Evolutionary conservation across 2,797 vertebrate species (phyloP).

Genomic region (Sebastes hubbsi): DNA sequence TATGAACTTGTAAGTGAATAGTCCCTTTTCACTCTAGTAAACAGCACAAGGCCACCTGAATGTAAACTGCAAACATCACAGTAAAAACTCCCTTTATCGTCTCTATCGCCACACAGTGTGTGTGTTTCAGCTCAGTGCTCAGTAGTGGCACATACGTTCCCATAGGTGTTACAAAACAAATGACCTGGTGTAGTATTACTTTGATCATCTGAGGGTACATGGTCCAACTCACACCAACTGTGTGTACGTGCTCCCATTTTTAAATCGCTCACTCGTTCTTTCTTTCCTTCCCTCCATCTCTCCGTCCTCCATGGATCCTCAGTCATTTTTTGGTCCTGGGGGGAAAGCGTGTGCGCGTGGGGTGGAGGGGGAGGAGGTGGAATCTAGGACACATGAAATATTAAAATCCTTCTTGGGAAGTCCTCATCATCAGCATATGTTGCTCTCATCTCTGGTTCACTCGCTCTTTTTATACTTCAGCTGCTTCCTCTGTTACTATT

Average conservation of each 20-base stretch:
- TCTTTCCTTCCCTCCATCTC: conserved; percentile 32
- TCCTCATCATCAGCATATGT: conserved; percentile 83
- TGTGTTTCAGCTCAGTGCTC: conserved; percentile 28
- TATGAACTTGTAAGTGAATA: neutral
- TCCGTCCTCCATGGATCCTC: conserved; percentile 46
- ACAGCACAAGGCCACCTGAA: neutral
- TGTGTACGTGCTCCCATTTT: conserved; percentile 48
- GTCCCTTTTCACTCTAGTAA: neutral
- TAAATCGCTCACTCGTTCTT: conserved; percentile 29
- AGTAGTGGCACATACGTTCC: conserved; percentile 10
- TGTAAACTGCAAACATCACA: conserved; percentile 23
- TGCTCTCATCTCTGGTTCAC: conserved; percentile 67
- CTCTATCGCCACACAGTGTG: conserved; percentile 6
- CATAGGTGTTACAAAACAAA: conserved; percentile 53
- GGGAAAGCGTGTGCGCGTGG: conserved; percentile 22
- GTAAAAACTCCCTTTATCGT: conserved; percentile 16
- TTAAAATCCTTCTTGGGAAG: conserved; percentile 79
- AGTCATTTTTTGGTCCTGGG: conserved; percentile 47
- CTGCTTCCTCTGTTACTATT: conserved; percentile 43
- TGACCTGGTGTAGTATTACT: conserved; percentile 49
- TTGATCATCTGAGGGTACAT: conserved; percentile 46
- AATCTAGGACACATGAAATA: conserved; percentile 87
- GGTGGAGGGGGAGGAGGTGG: conserved; percentile 19
- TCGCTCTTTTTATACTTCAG: conserved; percentile 39
- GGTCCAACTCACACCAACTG: conserved; percentile 40